Percentiles rank a stretch among this genome's conserved stretches.
Conservation (phyloP, 2,797 vertebrate genomes). For the Pantherophis alleghaniensis region DNA sequence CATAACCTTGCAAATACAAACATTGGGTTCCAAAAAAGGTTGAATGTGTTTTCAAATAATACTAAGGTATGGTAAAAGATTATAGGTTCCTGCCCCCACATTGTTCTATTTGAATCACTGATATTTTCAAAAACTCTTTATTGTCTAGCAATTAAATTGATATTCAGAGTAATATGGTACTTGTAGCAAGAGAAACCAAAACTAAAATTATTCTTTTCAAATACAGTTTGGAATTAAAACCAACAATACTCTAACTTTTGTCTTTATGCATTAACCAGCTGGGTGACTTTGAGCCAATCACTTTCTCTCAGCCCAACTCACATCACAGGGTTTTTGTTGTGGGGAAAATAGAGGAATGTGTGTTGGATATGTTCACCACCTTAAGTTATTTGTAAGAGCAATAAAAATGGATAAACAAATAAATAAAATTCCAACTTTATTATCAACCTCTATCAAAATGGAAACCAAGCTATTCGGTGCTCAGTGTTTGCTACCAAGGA, state of each 20-base stretch:
- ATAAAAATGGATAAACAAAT: background rate
- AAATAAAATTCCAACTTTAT: background rate
- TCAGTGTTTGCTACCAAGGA: background rate
- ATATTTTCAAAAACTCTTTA: background rate
- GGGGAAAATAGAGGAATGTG: background rate
- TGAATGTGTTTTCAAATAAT: background rate
- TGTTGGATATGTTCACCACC: background rate
- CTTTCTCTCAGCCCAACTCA: background rate
- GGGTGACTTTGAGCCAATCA: background rate
- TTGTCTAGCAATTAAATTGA: background rate
- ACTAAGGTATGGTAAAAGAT: background rate
- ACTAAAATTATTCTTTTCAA: background rate
- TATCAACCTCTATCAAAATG: background rate
- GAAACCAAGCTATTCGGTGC: background rate
- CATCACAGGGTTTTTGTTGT: background rate
- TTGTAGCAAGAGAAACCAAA: background rate
- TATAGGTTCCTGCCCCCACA: background rate
- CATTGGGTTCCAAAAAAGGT: background rate
- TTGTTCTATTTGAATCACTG: too few relatives aligned
- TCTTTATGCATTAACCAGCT: background rate
- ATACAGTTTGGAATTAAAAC: background rate
- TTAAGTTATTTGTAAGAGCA: background rate
- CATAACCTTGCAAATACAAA: too few relatives aligned
- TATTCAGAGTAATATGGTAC: background rate
- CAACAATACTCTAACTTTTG: background rate